These are phyloP conservation scores for Solenopsis invicta DNA, from an alignment of 1,140 invertebrate genomes.

Conservation along the genomic window DNA sequence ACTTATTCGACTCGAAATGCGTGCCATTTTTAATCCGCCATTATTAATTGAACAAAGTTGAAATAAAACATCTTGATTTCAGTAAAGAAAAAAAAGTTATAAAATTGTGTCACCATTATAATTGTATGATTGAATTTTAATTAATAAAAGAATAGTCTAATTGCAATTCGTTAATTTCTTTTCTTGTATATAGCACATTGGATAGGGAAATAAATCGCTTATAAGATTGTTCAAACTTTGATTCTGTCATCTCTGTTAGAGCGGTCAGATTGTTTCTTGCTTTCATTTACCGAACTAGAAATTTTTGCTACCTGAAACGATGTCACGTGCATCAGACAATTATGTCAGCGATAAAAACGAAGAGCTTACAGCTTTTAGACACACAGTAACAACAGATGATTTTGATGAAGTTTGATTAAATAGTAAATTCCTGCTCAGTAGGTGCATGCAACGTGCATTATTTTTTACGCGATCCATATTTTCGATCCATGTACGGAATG, in stretches of 20 bases:
- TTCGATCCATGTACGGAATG: not conserved
- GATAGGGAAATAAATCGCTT: not conserved
- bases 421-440: slow-evolving; percentile 4
- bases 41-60: not conserved
- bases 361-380: not conserved
- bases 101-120: not conserved
- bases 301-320: not conserved
- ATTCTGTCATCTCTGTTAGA: not conserved
- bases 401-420: slow-evolving; percentile 47
- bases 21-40: not conserved
- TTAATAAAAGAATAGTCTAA: not conserved
- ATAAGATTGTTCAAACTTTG: not conserved
- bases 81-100: not conserved
- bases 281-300: not conserved
- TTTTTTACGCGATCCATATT: slow-evolving; percentile 43
- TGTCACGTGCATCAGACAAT: not conserved
- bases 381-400: not conserved
- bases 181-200: not conserved
- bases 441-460: slow-evolving; percentile 32
- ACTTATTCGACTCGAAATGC: not conserved
- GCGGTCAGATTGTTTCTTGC: not conserved
- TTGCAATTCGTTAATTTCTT: not conserved
- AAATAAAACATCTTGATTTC: not conserved
- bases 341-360: slow-evolving; percentile 20
- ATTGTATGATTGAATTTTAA: not conserved